Evolutionary conservation across 2,797 vertebrate species (phyloP).

Genomic region (Todus mexicanus): DNA sequence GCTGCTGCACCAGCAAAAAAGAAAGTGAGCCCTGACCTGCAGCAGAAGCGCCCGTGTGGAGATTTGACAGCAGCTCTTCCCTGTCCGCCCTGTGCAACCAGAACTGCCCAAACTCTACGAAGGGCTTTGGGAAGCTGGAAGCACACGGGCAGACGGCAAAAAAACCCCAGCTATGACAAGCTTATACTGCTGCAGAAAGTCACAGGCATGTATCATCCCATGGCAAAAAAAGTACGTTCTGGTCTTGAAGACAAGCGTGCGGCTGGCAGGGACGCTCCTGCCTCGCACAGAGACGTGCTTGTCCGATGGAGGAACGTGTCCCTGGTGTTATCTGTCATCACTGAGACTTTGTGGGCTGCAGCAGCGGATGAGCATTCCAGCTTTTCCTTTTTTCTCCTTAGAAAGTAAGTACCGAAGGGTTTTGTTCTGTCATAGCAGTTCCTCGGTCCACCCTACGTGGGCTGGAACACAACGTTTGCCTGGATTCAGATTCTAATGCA

Average conservation of each 20-base stretch:
- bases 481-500: neutral
- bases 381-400: neutral
- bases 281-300: neutral
- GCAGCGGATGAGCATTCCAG: neutral
- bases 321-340: fast-evolving
- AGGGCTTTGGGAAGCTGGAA: neutral
- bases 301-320: neutral
- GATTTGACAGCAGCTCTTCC: neutral
- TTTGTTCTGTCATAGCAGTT: neutral
- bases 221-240: neutral
- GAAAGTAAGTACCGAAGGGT: neutral
- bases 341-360: neutral
- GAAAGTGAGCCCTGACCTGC: neutral
- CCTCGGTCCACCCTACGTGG: fast-evolving
- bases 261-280: neutral
- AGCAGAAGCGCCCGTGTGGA: fast-evolving
- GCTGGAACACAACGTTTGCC: neutral
- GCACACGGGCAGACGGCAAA: neutral
- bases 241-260: neutral
- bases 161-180: neutral
- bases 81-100: neutral
- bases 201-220: neutral
- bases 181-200: neutral
- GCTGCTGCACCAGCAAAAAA: neutral
- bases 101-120: neutral